Evolutionary conservation across 2,888 invertebrate genomes (phyloP).

Genomic region (Ichneumoninae sp.): DNA sequence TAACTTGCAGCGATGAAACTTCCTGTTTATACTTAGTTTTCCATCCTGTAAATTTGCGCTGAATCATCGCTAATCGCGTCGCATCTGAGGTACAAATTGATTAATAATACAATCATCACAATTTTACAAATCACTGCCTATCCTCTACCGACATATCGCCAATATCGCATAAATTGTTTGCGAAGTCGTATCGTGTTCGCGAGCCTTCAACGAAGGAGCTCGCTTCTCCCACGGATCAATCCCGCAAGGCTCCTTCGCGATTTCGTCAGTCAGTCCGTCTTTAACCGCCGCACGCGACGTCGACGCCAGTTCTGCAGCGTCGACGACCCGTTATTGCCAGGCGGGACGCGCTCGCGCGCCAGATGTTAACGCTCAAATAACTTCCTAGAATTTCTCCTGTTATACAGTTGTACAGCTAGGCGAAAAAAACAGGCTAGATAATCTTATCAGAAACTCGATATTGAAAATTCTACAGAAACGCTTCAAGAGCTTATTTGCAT

Average conservation of each 20-base stretch:
- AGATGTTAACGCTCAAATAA: constrained; percentile 31
- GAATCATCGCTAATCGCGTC: background rate
- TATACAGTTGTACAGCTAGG: background rate
- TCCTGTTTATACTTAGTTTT: background rate
- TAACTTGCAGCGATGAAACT: background rate
- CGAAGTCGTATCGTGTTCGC: background rate
- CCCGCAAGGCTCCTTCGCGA: constrained; percentile 15
- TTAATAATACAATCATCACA: constrained; percentile 7
- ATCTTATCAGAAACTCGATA: background rate
- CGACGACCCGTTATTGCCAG: background rate
- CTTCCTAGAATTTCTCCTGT: constrained; percentile 24
- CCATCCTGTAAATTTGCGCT: background rate
- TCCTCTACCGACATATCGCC: background rate
- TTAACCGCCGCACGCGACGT: constrained; percentile 11
- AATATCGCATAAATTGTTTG: background rate
- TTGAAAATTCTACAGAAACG: background rate
- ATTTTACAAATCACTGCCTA: constrained; percentile 11
- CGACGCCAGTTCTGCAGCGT: background rate
- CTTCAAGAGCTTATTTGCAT: background rate
- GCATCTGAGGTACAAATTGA: background rate
- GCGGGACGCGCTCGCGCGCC: constrained; percentile 11
- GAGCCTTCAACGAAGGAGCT: background rate
- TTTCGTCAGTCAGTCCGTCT: constrained; percentile 40
- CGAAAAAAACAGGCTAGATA: background rate
- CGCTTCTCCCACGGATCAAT: constrained; percentile 14